Conservation (phyloP, 2,113 vertebrate species). For the Callaeas wilsoni region DNA sequence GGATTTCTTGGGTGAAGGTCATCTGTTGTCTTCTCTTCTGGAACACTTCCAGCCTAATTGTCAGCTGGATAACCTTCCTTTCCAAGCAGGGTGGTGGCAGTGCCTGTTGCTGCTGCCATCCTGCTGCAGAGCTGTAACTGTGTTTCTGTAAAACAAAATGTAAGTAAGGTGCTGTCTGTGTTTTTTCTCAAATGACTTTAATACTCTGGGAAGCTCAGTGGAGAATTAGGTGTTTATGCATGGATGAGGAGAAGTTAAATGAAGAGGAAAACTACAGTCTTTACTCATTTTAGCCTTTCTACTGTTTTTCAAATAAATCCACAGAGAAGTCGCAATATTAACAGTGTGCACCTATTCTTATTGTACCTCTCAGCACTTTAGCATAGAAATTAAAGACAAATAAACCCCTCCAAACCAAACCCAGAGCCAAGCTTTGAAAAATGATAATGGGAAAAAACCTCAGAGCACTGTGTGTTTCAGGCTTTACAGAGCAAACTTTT, state of each 20-base stretch:
- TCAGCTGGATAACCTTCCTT: neutral
- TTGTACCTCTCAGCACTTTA: neutral
- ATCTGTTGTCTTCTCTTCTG: neutral
- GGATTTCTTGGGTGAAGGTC: neutral
- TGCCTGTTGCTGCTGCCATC: neutral
- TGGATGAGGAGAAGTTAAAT: constrained; percentile 58
- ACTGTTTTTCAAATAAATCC: constrained; percentile 36
- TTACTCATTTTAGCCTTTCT: constrained; percentile 50
- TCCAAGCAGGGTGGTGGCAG: neutral
- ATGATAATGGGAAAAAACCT: neutral
- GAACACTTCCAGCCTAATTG: neutral
- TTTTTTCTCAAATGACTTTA: constrained; percentile 40
- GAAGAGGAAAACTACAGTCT: constrained; percentile 56
- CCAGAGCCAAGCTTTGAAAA: constrained; percentile 41
- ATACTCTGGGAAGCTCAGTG: constrained; percentile 20
- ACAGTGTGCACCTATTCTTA: constrained; percentile 17
- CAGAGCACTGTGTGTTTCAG: neutral
- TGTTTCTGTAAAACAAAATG: constrained; percentile 8
- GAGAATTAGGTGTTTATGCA: constrained; percentile 64
- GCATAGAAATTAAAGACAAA: constrained; percentile 22
- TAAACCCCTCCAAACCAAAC: neutral
- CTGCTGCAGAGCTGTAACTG: neutral
- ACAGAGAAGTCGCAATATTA: constrained; percentile 1
- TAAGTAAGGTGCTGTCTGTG: neutral
- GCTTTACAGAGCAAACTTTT: neutral